These are phyloP conservation scores for Chloropsis cyanopogon DNA, from an alignment of 2,113 vertebrate species.

Conservation along the genomic window DNA sequence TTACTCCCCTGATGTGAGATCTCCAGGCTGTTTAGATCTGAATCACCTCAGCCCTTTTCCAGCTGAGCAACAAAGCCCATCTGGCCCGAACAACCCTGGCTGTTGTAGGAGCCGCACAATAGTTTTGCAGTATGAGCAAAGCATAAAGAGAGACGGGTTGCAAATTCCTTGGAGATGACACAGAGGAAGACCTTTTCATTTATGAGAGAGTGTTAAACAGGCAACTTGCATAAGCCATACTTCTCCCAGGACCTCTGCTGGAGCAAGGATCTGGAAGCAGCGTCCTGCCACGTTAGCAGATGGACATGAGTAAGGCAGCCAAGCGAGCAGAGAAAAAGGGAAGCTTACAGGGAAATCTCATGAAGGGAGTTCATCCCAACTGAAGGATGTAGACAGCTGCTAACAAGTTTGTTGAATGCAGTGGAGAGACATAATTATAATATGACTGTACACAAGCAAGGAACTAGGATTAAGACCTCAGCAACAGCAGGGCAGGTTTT, in stretches of 20 bases:
- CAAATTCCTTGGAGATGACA: not conserved
- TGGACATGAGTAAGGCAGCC: not conserved
- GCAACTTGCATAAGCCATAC: not conserved
- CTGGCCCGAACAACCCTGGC: not conserved
- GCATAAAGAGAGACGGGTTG: not conserved
- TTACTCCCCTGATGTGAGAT: not conserved
- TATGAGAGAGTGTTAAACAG: not conserved
- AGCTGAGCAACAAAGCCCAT: not conserved
- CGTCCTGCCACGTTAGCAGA: slow-evolving; percentile 21
- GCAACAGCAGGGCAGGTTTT: not conserved
- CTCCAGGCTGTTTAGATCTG: not conserved
- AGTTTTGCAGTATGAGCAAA: not conserved
- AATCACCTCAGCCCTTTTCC: not conserved
- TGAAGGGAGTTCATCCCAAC: not conserved
- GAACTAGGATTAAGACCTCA: not conserved
- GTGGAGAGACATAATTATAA: not conserved
- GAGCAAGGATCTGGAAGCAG: slow-evolving; percentile 5
- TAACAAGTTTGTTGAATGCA: not conserved
- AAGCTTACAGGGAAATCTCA: not conserved
- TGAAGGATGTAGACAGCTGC: not conserved
- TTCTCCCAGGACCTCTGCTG: slow-evolving; percentile 1
- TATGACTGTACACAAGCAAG: not conserved
- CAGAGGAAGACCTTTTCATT: not conserved
- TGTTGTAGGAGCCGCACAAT: not conserved
- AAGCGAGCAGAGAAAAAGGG: slow-evolving; percentile 22